phyloP scores from a whole-genome alignment of 2,797 vertebrate species.

The Scyliorhinus canicula region DNA sequence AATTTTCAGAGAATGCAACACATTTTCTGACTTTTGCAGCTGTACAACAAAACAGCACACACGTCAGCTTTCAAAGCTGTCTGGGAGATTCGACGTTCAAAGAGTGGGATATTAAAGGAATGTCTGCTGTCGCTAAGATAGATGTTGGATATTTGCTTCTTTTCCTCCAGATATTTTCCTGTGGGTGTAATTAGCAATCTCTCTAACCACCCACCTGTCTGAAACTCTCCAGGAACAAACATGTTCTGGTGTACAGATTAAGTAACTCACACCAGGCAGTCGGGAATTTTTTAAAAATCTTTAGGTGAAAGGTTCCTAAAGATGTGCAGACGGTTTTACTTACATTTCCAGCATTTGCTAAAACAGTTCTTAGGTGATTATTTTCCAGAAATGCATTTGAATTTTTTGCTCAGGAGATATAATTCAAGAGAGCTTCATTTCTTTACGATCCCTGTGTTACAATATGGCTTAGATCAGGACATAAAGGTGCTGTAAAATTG shows the following conservation, averaged over 20 bases:
- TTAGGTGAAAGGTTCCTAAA: not conserved
- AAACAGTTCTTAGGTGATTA: not conserved
- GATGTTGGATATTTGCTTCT: not conserved
- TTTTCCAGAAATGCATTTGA: not conserved
- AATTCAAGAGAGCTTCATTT: not conserved
- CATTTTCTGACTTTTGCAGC: not conserved
- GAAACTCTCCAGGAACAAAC: not conserved
- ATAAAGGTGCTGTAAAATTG: not conserved
- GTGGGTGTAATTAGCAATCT: slow-evolving; percentile 11
- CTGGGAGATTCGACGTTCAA: not conserved
- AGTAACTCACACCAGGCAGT: not conserved
- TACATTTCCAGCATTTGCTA: not conserved
- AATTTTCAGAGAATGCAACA: not conserved
- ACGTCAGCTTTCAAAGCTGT: not conserved
- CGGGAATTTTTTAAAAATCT: not conserved
- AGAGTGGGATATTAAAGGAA: not conserved
- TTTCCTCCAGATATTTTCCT: not conserved
- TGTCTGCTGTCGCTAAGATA: not conserved
- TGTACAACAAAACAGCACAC: not conserved
- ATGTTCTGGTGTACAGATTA: not conserved
- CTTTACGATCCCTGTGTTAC: too few species aligned
- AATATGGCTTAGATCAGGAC: not conserved
- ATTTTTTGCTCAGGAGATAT: not conserved
- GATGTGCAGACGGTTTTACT: too few species aligned
- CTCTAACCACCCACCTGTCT: not conserved